Evolutionary conservation across 1,140 invertebrate genomes (phyloP), one percentile per base, ranked within the genome.

Genomic region (Lysiphlebus fabarum): DNA sequence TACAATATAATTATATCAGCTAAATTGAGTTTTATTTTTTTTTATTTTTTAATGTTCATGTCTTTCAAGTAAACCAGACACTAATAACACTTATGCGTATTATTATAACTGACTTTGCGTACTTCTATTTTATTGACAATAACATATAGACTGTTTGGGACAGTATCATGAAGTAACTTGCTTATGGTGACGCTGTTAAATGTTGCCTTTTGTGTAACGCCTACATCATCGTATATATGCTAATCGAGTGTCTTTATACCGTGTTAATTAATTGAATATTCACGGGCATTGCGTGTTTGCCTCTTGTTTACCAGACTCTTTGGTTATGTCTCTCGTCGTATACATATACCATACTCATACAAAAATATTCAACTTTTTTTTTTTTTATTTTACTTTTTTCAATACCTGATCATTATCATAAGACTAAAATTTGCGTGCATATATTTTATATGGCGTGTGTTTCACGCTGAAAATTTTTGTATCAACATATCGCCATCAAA

Each of bases 261-360:
- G 54, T 50, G 59, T 48, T 69, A 69, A 70, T 70, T 70, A 68
- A 70, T 70, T 69, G 65, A 69, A 70, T 67, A 63, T 67, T 65
- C 62, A 59, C 58, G 43, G 17, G 40, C 43, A 43, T 60, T 53
- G 53, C 54, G 45, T 45, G 51, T 50, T 61, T 36, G 12, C 34
- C 43, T 63, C 57, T 64, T 45, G 45, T 54, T 55, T 38, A 51
- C 56, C 57, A 58, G 66, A 68, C 59, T 40, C 37, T 56, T 59
- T 59, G 57, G 49, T 51, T 59, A 48, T 48, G 57, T 53, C 57
- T 53, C 50, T 34, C 47, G 44, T 60, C 51, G 45, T 50, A 38
- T 33, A 37, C 34, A 26, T 44, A 10, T 45, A 33, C 43, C 50
- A 26, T 53, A 10, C 34, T 53, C 43, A 43, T 49, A 17, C 37